These are phyloP conservation scores for Leucopsar rothschildi DNA, from an alignment of 2,113 vertebrate genomes.

Conservation along the genomic window DNA sequence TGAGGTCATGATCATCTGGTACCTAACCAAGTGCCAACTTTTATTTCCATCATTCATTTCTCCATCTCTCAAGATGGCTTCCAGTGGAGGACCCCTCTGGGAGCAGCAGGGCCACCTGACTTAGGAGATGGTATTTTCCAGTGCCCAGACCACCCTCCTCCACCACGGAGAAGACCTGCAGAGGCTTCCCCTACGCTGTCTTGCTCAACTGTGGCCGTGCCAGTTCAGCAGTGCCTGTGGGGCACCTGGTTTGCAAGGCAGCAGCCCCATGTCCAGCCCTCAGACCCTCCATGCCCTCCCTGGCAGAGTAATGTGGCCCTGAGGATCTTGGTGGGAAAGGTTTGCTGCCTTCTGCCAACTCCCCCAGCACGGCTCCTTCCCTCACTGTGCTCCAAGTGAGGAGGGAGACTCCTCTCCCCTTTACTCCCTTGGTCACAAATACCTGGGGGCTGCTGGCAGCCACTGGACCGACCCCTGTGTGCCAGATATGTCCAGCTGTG, in stretches of 20 bases:
- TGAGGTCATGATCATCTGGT: background rate
- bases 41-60: background rate
- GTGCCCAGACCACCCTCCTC: fast-evolving
- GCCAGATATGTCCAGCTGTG: constrained; percentile 69
- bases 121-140: background rate
- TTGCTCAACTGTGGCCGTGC: fast-evolving
- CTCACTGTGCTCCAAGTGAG: background rate
- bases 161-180: fast-evolving
- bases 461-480: constrained; percentile 40
- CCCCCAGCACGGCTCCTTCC: background rate
- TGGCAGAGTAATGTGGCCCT: background rate
- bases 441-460: constrained; percentile 65
- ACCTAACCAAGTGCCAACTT: background rate
- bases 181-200: fast-evolving
- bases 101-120: background rate
- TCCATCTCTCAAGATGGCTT: background rate
- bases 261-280: background rate
- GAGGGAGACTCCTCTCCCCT: background rate
- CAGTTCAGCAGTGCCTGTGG: background rate
- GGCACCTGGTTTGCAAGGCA: background rate
- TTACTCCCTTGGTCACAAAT: background rate
- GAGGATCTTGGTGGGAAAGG: background rate
- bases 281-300: fast-evolving
- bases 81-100: background rate
- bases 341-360: background rate